Evolutionary conservation across 2,888 invertebrate species (phyloP), one percentile per base, ranked within the genome.

Genomic region (Nemotelus pantherinus): DNA sequence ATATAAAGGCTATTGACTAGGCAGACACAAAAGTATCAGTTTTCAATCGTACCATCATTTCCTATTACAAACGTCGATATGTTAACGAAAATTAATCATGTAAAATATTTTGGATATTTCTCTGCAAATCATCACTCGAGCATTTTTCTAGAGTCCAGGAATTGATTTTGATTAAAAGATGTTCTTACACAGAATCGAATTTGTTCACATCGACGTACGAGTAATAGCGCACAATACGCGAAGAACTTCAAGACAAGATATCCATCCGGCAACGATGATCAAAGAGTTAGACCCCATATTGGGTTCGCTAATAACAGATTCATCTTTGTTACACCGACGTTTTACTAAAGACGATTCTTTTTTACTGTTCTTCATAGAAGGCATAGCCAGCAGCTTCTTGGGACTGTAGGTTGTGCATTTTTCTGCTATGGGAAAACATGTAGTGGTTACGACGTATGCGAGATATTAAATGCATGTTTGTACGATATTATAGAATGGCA

Each of bases 31-130:
- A 25, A 25, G 25, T 25, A 25, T 25, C 25, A 25, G 25, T 25
- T 25, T 25, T 25, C 25, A 0, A 1, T 25, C 25, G 25, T 25
- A 41, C 43, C 43, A 9, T 41, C 43, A 41, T 41, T 63, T 41
- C 41, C 43, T 63, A 43, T 63, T 63, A 9, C 43, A 63, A 0
- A 25, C 25, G 25, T 63, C 63, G 63, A 63, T 63, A 41, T 63
- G 63, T 63, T 63, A 63, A 63, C 63, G 43, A 63, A 63, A 63
- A n/a, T 63, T 63, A 63, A 63, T 41, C n/a, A 41, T 43, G 63
- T 63, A 63, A 63, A 63, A 41, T 63, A 63, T 43, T 3, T 63
- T 39, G 9, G 7, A 39, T 63, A 25, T 3, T 39, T 41, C 9
- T 63, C 7, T 41, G 39, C 3, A 63, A 2, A 63, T 63, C 63